Evolutionary conservation across 2,797 vertebrate species (phyloP).

Genomic region (Lophotriccus pileatus): DNA sequence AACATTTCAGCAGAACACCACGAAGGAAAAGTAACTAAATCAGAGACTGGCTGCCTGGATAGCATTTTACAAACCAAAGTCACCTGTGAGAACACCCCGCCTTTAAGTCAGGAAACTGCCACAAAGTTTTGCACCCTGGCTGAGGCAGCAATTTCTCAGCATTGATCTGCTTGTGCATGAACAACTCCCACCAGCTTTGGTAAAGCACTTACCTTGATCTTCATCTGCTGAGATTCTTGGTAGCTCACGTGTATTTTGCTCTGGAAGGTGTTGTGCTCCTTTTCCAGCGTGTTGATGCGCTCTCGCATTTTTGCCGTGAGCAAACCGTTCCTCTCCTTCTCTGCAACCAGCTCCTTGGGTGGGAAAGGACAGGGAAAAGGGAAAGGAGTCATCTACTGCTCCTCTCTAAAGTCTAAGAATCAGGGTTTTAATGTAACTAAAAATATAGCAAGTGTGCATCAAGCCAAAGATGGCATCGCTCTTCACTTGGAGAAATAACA

Average conservation of each 20-base stretch:
- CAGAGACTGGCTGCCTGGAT: background rate
- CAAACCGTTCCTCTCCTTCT: conserved; percentile 88
- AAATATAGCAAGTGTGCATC: accelerated
- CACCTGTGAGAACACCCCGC: background rate
- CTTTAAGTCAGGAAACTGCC: background rate
- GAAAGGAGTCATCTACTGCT: background rate
- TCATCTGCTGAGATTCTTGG: conserved; percentile 90
- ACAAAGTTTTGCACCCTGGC: background rate
- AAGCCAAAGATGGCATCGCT: background rate
- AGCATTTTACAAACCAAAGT: background rate
- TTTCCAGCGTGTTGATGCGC: conserved; percentile 87
- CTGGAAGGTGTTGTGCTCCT: conserved; percentile 88
- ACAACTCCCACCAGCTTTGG: background rate
- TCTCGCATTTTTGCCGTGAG: conserved; percentile 89
- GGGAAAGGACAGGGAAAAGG: background rate
- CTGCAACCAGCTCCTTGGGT: conserved; percentile 87
- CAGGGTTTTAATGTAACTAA: background rate
- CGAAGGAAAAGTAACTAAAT: background rate
- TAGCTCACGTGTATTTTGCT: conserved; percentile 90
- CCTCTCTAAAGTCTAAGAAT: background rate
- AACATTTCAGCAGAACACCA: background rate
- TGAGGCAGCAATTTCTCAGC: background rate
- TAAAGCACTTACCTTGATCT: conserved; percentile 85
- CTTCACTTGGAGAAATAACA: accelerated
- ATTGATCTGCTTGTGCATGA: accelerated